Conservation (phyloP, 1,140 invertebrate species). For the Phthorimaea operculella region DNA sequence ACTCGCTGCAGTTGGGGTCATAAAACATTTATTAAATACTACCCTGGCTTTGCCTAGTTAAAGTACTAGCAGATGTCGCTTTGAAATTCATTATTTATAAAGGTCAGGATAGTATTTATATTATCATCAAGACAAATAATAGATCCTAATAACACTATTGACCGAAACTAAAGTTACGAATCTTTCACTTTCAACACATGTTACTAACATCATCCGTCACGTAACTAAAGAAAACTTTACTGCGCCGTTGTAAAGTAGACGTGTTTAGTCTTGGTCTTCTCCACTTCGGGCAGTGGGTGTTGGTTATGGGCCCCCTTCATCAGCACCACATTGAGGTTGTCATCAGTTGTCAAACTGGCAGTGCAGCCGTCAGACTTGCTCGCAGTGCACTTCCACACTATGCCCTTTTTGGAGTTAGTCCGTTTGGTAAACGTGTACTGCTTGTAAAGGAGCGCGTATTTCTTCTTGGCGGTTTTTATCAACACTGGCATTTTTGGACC, state of each 20-base stretch:
- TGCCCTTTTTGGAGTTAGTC: constrained; percentile 49
- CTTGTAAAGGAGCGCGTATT: constrained; percentile 42
- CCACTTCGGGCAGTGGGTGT: constrained; percentile 27
- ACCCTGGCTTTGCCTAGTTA: too few relatives aligned
- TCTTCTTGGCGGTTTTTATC: constrained; percentile 40
- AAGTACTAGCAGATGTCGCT: too few relatives aligned
- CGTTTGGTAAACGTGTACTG: constrained; percentile 32
- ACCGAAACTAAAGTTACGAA: too few relatives aligned
- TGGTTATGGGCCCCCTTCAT: constrained; percentile 31
- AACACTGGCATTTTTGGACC: constrained; percentile 34
- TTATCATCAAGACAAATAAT: too few relatives aligned
- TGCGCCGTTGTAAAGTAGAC: constrained; percentile 44
- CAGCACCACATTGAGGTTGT: constrained; percentile 39
- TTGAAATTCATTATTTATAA: too few relatives aligned
- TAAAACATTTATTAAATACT: too few relatives aligned
- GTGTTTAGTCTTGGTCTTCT: constrained; percentile 43
- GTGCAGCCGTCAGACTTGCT: constrained; percentile 43
- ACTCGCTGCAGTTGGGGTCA: too few relatives aligned
- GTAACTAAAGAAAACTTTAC: neutral
- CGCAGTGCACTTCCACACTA: constrained; percentile 46
- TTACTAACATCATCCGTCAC: too few relatives aligned
- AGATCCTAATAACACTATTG: too few relatives aligned
- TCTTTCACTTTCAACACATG: too few relatives aligned
- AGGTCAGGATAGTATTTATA: too few relatives aligned
- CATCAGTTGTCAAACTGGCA: constrained; percentile 40